Evolutionary conservation across 2,113 vertebrate species (phyloP), one percentile per base, ranked within the genome.

Genomic region (Salvelinus namaycush): DNA sequence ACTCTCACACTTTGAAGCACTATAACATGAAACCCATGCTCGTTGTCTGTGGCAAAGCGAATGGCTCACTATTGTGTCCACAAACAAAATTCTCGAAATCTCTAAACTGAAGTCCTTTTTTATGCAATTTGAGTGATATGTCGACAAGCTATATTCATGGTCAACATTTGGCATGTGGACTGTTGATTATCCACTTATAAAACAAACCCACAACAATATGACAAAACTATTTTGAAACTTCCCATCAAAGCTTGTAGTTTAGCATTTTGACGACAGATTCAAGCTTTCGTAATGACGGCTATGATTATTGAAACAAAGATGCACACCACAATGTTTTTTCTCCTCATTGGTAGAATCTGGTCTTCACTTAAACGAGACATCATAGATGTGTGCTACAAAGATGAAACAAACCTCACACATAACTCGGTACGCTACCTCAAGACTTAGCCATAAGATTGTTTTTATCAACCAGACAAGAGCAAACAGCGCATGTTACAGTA

Each of bases 351-450:
- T 31, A 82, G 77, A 66, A 68, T 83, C 67, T 68, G 81, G 78
- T 81, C 75, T 73, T 79, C 59, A 64, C 78, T 81, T 71, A 73
- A 76, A 75, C 71, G 77, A 84, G 73, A 79, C 18, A 57, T 31
- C 2, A 54, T 24, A 9, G 70, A 77, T 84, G 89, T 76, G 81
- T 81, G 48, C 78, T 81, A 80, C 59, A 48, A 76, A 80, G 87
- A 91, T 73, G 29, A 83, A 86, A 90, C 83, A 77, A 87, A 92
- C 89, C 93, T 92, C 90, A 87, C 90, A 93, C 91, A 93, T 93
- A 91, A 94, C 92, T 92, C 88, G 92, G 87, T 93, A 93, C 87
- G 91, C 92, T 93, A 93, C 93, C 92, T 93, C 93, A 93, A 87
- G 88, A 90, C 86, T 91, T 90, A 89, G 88, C 90, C 87, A 88